Conservation (phyloP, 92 coral and sea anemone genomes). For the Phenganax marumi region DNA sequence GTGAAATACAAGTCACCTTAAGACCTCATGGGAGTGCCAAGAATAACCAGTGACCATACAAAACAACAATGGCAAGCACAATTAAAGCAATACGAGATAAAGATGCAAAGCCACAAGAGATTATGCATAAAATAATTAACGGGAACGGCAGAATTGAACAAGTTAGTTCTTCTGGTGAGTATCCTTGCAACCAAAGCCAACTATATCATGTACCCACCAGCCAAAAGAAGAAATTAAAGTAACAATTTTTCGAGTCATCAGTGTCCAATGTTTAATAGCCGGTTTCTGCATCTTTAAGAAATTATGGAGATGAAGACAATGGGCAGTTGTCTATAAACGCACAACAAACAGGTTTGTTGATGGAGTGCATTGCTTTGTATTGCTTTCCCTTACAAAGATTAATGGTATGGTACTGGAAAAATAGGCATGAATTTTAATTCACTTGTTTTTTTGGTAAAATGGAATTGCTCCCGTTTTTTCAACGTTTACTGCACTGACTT, state of each 20-base stretch:
- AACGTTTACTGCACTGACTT: too few relatives aligned
- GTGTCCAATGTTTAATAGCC: conserved; percentile 18
- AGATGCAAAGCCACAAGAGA: conserved; percentile 20
- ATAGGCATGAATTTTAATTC: too few relatives aligned
- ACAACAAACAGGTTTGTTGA: not conserved
- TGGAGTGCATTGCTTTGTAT: too few relatives aligned
- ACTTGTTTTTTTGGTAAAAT: not conserved
- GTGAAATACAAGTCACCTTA: not conserved
- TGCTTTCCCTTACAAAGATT: too few relatives aligned
- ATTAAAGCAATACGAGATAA: not conserved
- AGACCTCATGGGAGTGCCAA: not conserved
- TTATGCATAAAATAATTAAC: too few relatives aligned
- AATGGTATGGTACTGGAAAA: too few relatives aligned
- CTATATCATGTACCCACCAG: not conserved
- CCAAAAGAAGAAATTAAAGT: conserved; percentile 12
- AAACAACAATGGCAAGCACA: conserved; percentile 10
- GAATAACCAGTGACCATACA: too few relatives aligned
- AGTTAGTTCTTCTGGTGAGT: too few relatives aligned
- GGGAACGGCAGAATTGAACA: too few relatives aligned
- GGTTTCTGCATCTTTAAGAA: not conserved
- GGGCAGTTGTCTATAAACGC: not conserved
- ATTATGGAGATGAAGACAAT: not conserved
- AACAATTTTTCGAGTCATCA: conserved; percentile 7
- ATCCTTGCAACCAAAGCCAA: not conserved
- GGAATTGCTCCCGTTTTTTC: not conserved